Evolutionary conservation across 1,140 invertebrate species (phyloP), one percentile per base, ranked within the genome.

Genomic region (Mactra quadrangularis): DNA sequence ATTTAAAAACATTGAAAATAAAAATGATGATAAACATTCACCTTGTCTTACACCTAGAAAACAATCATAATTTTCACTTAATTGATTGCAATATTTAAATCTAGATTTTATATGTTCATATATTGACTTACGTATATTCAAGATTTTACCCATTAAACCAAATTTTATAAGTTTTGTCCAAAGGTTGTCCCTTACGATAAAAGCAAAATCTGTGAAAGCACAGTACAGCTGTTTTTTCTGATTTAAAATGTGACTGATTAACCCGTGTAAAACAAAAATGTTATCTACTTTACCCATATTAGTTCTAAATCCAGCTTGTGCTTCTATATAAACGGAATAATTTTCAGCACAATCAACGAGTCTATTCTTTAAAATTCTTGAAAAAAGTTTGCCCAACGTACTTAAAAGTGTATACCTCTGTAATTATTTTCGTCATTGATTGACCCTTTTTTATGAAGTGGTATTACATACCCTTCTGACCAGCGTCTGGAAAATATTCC

Each of bases 121-220:
- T 59, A 82, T 82, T 17, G 79, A 62, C 13, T 53, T 52, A 6
- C 74, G 38, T 13, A 74, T 41, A 72, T 64, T 45, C 2, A 64
- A 64, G 6, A 75, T 64, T 27, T 45, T 75, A 17, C 79, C 45
- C 17, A 33, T 62, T 35, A 82, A 15, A 7, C 50, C 68, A 19
- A 62, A 52, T 45, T 62, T 62, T 29, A 55, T 64, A 29, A 82
- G 27, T 41, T 74, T 82, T 7, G n/a, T 15, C 35, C 53, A 74
- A 3, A 82, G n/a, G 38, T 33, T 60, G 2, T 62, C 4, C 35
- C 68, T 13, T 7, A 52, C 25, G 25, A 82, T 35, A 50, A 31
- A 64, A 64, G 29, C 57, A 52, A 74, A 75, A 31, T 75, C 79
- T 15, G 64, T 50, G 52, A 82, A 82, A n/a, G 62, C 79, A 52